Evolutionary conservation across 2,797 vertebrate genomes (phyloP).

Genomic region (Phoxinus dragarum): DNA sequence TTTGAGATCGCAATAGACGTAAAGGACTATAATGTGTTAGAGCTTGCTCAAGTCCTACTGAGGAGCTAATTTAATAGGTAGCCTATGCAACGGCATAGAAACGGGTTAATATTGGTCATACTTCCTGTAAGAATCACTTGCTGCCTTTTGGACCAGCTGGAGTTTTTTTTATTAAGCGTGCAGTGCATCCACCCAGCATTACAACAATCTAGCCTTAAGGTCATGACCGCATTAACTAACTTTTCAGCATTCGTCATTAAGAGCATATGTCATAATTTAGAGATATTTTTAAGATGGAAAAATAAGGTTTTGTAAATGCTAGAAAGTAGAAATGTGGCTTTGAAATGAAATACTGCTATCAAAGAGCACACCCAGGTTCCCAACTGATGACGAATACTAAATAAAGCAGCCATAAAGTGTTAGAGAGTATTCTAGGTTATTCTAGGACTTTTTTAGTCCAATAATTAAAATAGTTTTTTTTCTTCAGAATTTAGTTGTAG

Average conservation of each 20-base stretch:
- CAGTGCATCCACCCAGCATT: neutral
- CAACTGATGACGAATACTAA: neutral
- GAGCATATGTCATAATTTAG: neutral
- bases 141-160: neutral
- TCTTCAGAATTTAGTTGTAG: neutral
- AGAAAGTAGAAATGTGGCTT: neutral
- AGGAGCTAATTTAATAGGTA: neutral
- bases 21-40: neutral
- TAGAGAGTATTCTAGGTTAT: neutral
- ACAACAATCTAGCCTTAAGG: neutral
- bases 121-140: neutral
- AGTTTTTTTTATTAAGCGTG: neutral
- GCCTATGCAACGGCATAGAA: neutral
- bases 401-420: too few species aligned
- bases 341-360: neutral
- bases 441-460: neutral
- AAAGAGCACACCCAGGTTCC: neutral
- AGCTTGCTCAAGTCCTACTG: neutral
- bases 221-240: neutral
- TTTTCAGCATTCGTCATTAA: neutral
- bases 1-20: too few species aligned
- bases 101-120: neutral
- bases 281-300: neutral
- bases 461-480: neutral
- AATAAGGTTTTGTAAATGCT: neutral